Conservation (phyloP, 2,113 vertebrate species). For the Etheostoma cragini region DNA sequence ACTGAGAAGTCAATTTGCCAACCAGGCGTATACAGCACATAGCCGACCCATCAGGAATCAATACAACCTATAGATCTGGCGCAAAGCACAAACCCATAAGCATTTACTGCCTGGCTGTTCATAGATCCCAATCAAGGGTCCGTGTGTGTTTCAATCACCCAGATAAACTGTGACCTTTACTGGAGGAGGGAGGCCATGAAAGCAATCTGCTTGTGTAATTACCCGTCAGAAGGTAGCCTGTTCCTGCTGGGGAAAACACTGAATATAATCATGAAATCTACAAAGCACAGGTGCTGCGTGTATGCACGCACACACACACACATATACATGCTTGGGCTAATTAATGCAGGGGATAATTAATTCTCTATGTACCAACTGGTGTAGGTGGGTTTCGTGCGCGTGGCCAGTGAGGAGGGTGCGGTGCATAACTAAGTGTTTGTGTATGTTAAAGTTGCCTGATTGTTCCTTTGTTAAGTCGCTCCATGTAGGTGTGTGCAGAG, state of each 20-base stretch:
- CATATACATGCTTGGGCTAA: neutral
- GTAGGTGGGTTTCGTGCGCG: neutral
- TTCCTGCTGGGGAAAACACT: constrained; percentile 74
- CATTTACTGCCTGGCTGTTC: constrained; percentile 36
- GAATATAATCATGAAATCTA: constrained; percentile 76
- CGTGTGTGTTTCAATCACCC: constrained; percentile 59
- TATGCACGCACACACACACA: too few species aligned
- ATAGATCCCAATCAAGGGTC: constrained; percentile 63
- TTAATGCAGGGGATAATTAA: constrained; percentile 49
- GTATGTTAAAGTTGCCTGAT: constrained; percentile 64
- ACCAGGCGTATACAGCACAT: neutral
- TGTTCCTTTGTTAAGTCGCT: constrained; percentile 63
- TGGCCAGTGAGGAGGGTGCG: constrained; percentile 6
- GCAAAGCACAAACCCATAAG: constrained; percentile 4
- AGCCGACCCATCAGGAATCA: constrained; percentile 33
- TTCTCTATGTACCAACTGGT: constrained; percentile 27
- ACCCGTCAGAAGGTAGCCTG: constrained; percentile 82
- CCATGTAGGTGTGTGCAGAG: constrained; percentile 54
- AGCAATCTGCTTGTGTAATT: constrained; percentile 85
- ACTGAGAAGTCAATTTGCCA: constrained; percentile 35
- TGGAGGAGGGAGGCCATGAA: constrained; percentile 75
- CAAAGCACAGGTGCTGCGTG: constrained; percentile 67
- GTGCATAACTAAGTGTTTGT: constrained; percentile 48
- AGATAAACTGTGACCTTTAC: constrained; percentile 83
- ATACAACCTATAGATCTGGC: constrained; percentile 26